Evolutionary conservation across 1,140 invertebrate genomes (phyloP).

Genomic region (Pteromalus puparum): DNA sequence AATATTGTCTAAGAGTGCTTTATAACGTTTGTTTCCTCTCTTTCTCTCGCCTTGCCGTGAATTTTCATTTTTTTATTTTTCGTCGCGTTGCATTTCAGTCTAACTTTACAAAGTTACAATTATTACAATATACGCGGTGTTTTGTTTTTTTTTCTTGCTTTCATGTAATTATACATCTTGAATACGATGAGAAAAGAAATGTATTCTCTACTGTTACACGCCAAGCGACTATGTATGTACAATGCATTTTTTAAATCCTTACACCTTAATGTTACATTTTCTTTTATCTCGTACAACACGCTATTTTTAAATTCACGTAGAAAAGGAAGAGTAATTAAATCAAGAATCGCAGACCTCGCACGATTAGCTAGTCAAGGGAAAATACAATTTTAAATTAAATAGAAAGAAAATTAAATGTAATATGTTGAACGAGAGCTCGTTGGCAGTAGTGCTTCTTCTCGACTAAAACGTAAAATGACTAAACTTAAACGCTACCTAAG

Average conservation of each 20-base stretch:
- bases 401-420: constrained; percentile 16
- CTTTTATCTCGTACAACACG: constrained; percentile 26
- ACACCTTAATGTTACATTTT: constrained; percentile 25
- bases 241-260: constrained; percentile 49
- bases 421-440: constrained; percentile 27
- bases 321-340: constrained; percentile 37
- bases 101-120: constrained; percentile 58
- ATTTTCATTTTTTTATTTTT: constrained; percentile 7
- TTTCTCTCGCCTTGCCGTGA: constrained; percentile 43
- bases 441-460: constrained; percentile 40
- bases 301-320: constrained; percentile 8
- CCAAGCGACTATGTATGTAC: constrained; percentile 57
- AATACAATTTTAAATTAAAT: constrained; percentile 20
- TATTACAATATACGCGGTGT: constrained; percentile 55
- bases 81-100: constrained; percentile 58
- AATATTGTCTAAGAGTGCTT: constrained; percentile 69
- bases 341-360: constrained; percentile 14
- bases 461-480: constrained; percentile 14
- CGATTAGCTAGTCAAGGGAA: constrained; percentile 12
- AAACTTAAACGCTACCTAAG: constrained; percentile 38
- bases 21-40: constrained; percentile 42
- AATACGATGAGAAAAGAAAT: constrained; percentile 46
- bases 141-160: constrained; percentile 45
- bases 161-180: constrained; percentile 48
- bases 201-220: constrained; percentile 48